phyloP scores from a whole-genome alignment of 1,140 invertebrate genomes.

The Aphelenchoides fujianensis region DNA sequence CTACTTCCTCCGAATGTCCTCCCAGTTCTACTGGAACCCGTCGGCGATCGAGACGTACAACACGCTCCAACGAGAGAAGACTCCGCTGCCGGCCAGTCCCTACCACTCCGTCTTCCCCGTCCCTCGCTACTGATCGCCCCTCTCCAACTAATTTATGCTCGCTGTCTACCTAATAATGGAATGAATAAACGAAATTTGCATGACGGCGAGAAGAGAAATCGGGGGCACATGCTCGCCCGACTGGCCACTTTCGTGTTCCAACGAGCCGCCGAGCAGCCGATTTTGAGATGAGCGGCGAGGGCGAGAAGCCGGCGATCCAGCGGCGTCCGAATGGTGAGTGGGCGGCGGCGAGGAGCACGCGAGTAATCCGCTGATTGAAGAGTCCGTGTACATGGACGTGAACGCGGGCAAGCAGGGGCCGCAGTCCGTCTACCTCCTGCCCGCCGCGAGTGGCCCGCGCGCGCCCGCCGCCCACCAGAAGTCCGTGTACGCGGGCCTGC shows the following conservation, averaged over 20 bases:
- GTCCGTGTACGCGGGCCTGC: background rate
- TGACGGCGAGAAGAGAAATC: background rate
- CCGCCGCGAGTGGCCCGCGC: background rate
- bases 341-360: background rate
- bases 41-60: constrained; percentile 25
- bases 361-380: background rate
- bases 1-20: constrained; percentile 26
- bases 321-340: background rate
- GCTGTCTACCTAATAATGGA: no score
- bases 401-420: background rate
- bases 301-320: background rate
- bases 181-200: background rate
- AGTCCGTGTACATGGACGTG: background rate
- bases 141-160: background rate
- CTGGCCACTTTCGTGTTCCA: background rate
- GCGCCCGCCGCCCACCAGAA: background rate
- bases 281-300: background rate
- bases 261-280: background rate
- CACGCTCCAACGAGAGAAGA: constrained; percentile 13
- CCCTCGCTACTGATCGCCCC: background rate
- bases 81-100: background rate
- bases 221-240: background rate
- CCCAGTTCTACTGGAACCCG: constrained; percentile 23
- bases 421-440: background rate
- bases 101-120: background rate